Evolutionary conservation across 37 sponge, comb jelly and placozoan species (phyloP), one percentile per base, ranked within the genome.

Genomic region (Hexactinellida sp.): DNA sequence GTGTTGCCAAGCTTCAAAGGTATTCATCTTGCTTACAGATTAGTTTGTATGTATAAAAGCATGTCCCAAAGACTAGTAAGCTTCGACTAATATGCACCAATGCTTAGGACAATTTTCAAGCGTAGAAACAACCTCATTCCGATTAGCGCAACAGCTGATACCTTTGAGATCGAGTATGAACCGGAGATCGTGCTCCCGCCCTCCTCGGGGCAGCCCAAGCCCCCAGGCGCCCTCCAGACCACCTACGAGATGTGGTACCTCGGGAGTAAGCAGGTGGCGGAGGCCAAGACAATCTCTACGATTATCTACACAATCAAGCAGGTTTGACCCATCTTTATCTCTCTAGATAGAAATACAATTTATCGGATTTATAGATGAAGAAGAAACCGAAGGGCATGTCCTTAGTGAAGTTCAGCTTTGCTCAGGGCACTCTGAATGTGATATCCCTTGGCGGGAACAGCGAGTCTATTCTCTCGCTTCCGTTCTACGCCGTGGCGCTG

Each of bases 101-200:
- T 63, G 76, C 76, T 63, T 63, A 10, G 76, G 30, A 63, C 76
- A 63, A 63, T 63, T n/a, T 63, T 63, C 76, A 63, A 63, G 3
- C 76, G 76, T n/a, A 63, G 30, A 63, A 10, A 63, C 21, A 63
- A 63, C 76, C 13, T 41, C 13, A 63, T 63, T 28, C 76, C 76
- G 3, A n/a, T 63, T n/a, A 63, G 76, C 34, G 76, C 76, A 23
- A 63, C 76, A 21, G 76, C 76, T 63, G 76, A 63, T n/a, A 63
- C 76, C 13, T 63, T 63, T n/a, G 76, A 63, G 76, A 63, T 63
- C 13, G 76, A 63, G 76, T 63, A 63, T 63, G 76, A 63, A 25
- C 76, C 76, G 3, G 76, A 63, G 34, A 63, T 63, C 30, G 76
- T 63, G 3, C 76, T 63, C 5, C 76, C 76, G 3, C 76, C 76